Percentiles rank a stretch among this genome's conserved stretches.
These are phyloP conservation scores for Papilio elwesi DNA, from an alignment of 2,888 invertebrate genomes.

Conservation along the genomic window DNA sequence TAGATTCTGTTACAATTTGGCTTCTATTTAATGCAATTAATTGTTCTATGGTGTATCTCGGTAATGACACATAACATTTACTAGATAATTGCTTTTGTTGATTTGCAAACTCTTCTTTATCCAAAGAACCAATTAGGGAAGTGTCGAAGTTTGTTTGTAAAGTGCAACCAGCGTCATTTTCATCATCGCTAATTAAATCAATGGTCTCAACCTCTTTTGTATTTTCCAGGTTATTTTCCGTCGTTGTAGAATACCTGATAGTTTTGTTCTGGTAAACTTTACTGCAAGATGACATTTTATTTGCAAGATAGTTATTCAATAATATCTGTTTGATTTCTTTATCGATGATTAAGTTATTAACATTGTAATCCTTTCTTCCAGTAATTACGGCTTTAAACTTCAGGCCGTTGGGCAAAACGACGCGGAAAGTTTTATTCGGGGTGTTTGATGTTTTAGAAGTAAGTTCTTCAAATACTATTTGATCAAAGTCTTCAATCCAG, in stretches of 20 bases:
- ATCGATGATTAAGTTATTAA: constrained; percentile 62
- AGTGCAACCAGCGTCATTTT: constrained; percentile 51
- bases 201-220: constrained; percentile 65
- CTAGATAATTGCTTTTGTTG: constrained; percentile 64
- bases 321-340: constrained; percentile 60
- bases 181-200: constrained; percentile 74
- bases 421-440: constrained; percentile 57
- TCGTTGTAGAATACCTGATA: neutral
- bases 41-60: constrained; percentile 45
- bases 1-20: neutral
- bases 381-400: constrained; percentile 66
- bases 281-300: constrained; percentile 58
- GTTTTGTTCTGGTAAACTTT: constrained; percentile 41
- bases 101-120: constrained; percentile 50
- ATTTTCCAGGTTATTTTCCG: constrained; percentile 20
- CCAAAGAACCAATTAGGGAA: constrained; percentile 52
- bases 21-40: constrained; percentile 28
- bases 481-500: neutral
- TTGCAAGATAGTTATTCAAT: constrained; percentile 54
- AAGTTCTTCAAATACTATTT: constrained; percentile 56
- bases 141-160: constrained; percentile 68
- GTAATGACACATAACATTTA: constrained; percentile 60
- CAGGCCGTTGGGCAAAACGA: constrained; percentile 66
- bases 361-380: constrained; percentile 58
- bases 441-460: constrained; percentile 50